Conservation (phyloP, 2,113 vertebrate genomes). For the Dolichotis patagonum region DNA sequence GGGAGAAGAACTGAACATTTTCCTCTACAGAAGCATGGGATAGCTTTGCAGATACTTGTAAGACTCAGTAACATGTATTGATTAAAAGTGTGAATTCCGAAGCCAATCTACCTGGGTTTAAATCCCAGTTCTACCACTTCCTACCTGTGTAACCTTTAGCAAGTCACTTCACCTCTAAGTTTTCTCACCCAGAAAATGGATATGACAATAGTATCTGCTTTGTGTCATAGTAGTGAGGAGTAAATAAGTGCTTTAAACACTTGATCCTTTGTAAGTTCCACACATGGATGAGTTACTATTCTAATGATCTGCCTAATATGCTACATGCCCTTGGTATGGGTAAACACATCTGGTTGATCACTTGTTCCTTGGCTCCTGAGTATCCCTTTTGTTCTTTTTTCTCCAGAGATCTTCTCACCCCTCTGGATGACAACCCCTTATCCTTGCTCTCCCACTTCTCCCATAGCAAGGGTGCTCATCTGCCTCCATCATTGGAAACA, state of each 20-base stretch:
- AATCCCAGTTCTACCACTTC: neutral
- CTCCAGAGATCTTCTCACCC: neutral
- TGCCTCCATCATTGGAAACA: neutral
- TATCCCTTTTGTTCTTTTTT: neutral
- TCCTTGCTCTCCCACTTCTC: neutral
- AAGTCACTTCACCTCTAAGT: neutral
- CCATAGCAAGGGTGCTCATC: neutral
- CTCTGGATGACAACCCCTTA: neutral
- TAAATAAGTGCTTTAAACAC: neutral
- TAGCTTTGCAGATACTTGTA: neutral
- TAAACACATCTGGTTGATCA: neutral
- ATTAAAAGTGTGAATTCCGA: neutral
- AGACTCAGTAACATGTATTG: neutral
- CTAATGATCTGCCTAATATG: neutral
- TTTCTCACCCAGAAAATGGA: neutral
- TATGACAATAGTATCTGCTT: neutral
- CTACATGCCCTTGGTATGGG: neutral
- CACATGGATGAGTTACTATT: neutral
- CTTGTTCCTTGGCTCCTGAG: neutral
- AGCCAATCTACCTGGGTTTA: neutral
- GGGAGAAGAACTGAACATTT: neutral
- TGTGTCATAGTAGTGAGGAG: neutral
- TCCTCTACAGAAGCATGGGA: neutral
- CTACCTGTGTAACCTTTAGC: neutral
- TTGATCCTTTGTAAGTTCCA: neutral